Evolutionary conservation across 2,888 invertebrate species (phyloP).

Genomic region (Agrilus mali): DNA sequence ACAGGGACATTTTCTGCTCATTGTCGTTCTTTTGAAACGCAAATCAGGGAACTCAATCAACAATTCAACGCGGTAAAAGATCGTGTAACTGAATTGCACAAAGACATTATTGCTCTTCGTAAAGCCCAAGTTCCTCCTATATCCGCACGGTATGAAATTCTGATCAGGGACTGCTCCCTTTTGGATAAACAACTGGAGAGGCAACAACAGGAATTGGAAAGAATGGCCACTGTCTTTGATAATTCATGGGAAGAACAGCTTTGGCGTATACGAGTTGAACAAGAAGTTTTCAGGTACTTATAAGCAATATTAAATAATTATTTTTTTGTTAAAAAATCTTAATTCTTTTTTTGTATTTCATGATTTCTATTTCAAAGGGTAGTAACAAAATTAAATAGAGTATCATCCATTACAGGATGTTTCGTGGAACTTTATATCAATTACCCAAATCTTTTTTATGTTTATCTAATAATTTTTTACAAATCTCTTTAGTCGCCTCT

Average conservation of each 20-base stretch:
- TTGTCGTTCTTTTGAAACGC: conserved; percentile 46
- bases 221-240: conserved; percentile 45
- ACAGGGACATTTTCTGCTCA: conserved; percentile 50
- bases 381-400: too few species aligned
- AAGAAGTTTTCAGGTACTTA: conserved; percentile 39
- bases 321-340: too few species aligned
- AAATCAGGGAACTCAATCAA: conserved; percentile 45
- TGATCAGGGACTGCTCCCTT: conserved; percentile 44
- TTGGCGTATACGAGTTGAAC: conserved; percentile 56
- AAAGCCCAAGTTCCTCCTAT: conserved; percentile 32
- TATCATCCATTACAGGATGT: too few species aligned
- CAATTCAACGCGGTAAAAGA: conserved; percentile 49
- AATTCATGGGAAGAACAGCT: conserved; percentile 61
- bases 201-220: conserved; percentile 47
- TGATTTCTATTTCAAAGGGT: too few species aligned
- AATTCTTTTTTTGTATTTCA: too few species aligned
- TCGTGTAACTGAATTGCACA: conserved; percentile 53
- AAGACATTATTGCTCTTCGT: conserved; percentile 53
- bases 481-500: too few species aligned
- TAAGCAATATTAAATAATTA: too few species aligned
- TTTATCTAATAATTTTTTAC: too few species aligned
- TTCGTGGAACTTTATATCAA: too few species aligned
- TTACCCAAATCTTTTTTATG: too few species aligned
- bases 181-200: conserved; percentile 48
- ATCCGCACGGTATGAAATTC: conserved; percentile 36